A percentile compares a stretch with the other conserved stretches of the same genome.
These are phyloP conservation scores for Patella vulgata DNA, from an alignment of 1,140 invertebrate species.

Conservation along the genomic window DNA sequence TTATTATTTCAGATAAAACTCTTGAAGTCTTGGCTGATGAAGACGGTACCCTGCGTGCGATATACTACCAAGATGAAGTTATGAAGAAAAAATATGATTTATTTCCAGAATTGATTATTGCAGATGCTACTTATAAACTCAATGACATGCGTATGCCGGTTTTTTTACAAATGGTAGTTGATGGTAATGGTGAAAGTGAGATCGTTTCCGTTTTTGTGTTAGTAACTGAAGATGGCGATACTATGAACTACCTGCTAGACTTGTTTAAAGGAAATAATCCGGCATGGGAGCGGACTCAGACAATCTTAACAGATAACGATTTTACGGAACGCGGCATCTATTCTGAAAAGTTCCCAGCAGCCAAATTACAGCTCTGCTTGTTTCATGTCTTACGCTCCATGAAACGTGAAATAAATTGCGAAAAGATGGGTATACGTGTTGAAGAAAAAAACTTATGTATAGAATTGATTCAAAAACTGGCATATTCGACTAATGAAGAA, in stretches of 20 bases:
- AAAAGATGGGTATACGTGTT: not conserved
- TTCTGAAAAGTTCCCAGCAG: conserved; percentile 5
- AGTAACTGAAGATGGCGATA: conserved; percentile 3
- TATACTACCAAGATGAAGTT: conserved; percentile 3
- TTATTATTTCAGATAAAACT: conserved; percentile 3
- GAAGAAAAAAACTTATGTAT: conserved; percentile 1
- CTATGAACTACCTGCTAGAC: conserved; percentile 6
- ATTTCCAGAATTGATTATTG: conserved; percentile 5
- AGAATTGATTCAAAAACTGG: conserved; percentile 1
- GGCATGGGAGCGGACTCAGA: conserved; percentile 5
- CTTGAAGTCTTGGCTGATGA: conserved; percentile 7
- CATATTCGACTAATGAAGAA: not conserved
- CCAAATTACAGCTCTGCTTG: conserved; percentile 7
- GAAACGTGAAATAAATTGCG: not conserved
- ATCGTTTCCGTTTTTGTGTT: conserved; percentile 2
- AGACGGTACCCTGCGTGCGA: not conserved
- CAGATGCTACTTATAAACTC: not conserved
- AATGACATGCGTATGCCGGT: conserved; percentile 1
- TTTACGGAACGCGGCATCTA: not conserved
- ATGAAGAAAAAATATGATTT: conserved; percentile 8
- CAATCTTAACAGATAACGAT: not conserved
- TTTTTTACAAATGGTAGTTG: not conserved
- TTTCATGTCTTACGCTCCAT: not conserved
- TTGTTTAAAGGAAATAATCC: conserved; percentile 3
- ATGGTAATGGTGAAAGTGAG: conserved; percentile 11